Evolutionary conservation across 2,113 vertebrate species (phyloP), one percentile per base, ranked within the genome.

Genomic region (Callaeas wilsoni): DNA sequence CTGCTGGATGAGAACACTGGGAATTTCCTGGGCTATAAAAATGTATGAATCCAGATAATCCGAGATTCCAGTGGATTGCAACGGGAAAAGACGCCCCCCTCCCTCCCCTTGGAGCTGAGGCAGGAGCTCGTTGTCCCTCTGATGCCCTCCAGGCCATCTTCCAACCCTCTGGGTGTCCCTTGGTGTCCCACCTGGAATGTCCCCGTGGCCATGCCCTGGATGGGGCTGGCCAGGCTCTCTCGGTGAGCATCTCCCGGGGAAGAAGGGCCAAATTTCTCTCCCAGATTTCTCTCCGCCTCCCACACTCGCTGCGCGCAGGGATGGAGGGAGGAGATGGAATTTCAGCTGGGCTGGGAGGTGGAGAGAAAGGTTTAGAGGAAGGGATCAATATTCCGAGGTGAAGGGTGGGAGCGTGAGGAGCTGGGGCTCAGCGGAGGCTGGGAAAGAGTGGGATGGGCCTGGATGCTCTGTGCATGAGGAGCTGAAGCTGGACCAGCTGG

Each of bases 361-460:
- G 29, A 67, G 32, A 39, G 49, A 4, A 52, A 64, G n/a, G 21
- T 78, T 63, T 42, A 10, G 64, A 49, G n/a, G 50, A 52, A 35
- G 33, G 44, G 33, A n/a, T 53, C 6, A 37, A 59, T 3, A 60
- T 18, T 41, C 32, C 30, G 7, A 37, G 35, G 59, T 8, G 53
- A 49, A 57, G 19, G 13, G 14, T 32, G 13, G 35, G 64, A 52
- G 4, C 1, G 29, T 18, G 22, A 35, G 35, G 70, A 56, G 32
- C 63, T 67, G 67, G n/a, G n/a, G n/a, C n/a, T n/a, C n/a, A n/a
- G n/a, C n/a, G n/a, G 13, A 30, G 20, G 6, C 18, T 39, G 33
- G 77, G 52, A 39, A 44, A 20, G 39, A 27, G 25, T 0, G 0
- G 27, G 22, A 19, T 59, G 53, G 22, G 53, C 0, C 0, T 3